A percentile compares a stretch with the other conserved stretches of the same genome.
phyloP scores from a whole-genome alignment of 2,888 invertebrate species.

The Caradrina clavipalpis region DNA sequence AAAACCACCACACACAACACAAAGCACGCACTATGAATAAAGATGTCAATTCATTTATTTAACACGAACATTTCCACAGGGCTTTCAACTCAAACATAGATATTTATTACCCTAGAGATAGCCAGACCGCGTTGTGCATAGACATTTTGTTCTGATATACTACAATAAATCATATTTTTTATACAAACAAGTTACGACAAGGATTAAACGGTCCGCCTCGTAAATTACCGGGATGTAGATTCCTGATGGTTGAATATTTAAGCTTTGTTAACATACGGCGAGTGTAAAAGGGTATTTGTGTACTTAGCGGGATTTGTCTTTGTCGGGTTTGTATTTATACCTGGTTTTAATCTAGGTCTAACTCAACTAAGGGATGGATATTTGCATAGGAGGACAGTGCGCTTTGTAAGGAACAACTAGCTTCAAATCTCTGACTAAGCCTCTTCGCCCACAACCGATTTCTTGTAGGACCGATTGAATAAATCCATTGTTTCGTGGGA shows the following conservation, averaged over 20 bases:
- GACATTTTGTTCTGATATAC: conserved; percentile 40
- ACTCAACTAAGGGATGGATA: neutral
- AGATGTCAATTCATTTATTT: conserved; percentile 48
- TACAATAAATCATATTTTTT: conserved; percentile 60
- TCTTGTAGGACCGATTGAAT: too few species aligned
- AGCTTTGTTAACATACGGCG: conserved; percentile 23
- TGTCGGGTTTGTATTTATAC: neutral
- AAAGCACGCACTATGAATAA: conserved; percentile 7
- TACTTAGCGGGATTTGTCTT: conserved; percentile 2
- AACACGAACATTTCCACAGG: conserved; percentile 36
- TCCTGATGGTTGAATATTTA: conserved; percentile 39
- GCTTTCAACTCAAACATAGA: conserved; percentile 34
- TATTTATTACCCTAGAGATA: conserved; percentile 56
- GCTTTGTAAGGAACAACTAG: neutral
- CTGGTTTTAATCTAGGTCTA: neutral
- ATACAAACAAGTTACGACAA: conserved; percentile 51
- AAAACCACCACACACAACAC: neutral
- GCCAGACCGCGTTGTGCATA: conserved; percentile 36
- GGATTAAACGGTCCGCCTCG: conserved; percentile 52
- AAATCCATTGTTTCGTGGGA: too few species aligned
- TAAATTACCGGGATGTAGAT: conserved; percentile 45
- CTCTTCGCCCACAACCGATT: too few species aligned
- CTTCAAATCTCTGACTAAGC: too few species aligned
- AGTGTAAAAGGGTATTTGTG: conserved; percentile 13
- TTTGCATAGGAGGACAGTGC: neutral